Percentiles rank a stretch among this genome's conserved stretches.
Evolutionary conservation across 2,888 invertebrate genomes (phyloP).

Genomic region (Esperia sulphurella): DNA sequence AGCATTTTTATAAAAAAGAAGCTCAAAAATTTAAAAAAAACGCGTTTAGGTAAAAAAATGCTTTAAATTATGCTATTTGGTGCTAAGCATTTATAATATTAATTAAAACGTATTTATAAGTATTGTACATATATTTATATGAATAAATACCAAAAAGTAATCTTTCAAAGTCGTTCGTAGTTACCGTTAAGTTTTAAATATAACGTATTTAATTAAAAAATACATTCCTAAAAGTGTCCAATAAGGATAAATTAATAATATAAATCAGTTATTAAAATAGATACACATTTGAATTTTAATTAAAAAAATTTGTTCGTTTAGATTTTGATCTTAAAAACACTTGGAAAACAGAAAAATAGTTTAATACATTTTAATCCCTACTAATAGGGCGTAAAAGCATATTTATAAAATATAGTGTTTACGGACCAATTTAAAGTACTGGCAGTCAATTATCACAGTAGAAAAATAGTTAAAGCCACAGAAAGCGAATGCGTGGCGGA

Average conservation of each 20-base stretch:
- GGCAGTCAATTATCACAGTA: conserved; percentile 62
- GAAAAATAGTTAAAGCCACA: no score
- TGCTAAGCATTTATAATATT: conserved; percentile 40
- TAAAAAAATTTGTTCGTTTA: no score
- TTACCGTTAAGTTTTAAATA: conserved; percentile 30
- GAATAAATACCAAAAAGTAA: conserved; percentile 40
- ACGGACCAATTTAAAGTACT: conserved; percentile 58
- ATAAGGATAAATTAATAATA: no score
- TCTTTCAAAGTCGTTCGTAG: conserved; percentile 31
- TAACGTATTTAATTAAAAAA: no score
- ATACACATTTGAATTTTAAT: no score
- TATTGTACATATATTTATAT: conserved; percentile 8
- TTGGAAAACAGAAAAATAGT: no score
- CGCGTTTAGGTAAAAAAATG: conserved; percentile 10
- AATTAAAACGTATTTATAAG: conserved; percentile 14
- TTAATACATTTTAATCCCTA: no score
- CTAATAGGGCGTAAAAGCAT: no score
- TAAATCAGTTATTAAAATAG: no score
- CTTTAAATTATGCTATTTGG: conserved; percentile 41
- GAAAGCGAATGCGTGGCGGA: no score
- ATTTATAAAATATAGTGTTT: conserved; percentile 18
- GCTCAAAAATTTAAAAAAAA: conserved; percentile 25
- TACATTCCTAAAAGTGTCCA: neutral
- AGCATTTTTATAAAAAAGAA: conserved; percentile 24
- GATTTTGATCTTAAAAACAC: no score